Evolutionary conservation across 1,140 invertebrate genomes (phyloP).

Genomic region (Camponotus pennsylvanicus): DNA sequence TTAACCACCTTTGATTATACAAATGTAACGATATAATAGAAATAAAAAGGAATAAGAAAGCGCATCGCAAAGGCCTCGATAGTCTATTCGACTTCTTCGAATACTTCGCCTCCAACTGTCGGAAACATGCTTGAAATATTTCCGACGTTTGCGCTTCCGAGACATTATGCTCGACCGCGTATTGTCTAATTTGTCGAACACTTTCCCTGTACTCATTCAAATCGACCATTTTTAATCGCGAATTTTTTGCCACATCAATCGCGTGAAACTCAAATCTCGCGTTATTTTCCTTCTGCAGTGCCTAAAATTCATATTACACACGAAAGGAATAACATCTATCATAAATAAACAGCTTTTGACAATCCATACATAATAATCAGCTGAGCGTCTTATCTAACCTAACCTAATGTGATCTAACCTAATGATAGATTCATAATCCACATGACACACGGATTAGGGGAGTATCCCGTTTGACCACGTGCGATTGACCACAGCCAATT

Average conservation of each 20-base stretch:
- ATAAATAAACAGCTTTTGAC: too few relatives aligned
- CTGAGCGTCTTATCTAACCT: too few relatives aligned
- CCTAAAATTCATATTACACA: too few relatives aligned
- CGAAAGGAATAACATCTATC: too few relatives aligned
- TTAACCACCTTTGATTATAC: constrained; percentile 85
- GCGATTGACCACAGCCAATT: too few relatives aligned
- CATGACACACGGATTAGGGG: too few relatives aligned
- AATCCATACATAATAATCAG: too few relatives aligned
- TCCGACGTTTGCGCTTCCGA: constrained; percentile 85
- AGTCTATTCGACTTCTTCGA: constrained; percentile 55
- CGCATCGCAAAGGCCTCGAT: constrained; percentile 59
- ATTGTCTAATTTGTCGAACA: constrained; percentile 77
- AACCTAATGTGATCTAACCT: too few relatives aligned
- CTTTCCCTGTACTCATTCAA: constrained; percentile 75
- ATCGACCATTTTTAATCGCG: constrained; percentile 74
- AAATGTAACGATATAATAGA: constrained; percentile 73
- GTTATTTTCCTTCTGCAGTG: neutral
- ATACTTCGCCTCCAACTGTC: constrained; percentile 79
- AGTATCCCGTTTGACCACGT: too few relatives aligned
- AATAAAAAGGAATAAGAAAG: constrained; percentile 63
- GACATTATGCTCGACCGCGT: constrained; percentile 81
- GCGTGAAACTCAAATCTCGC: neutral
- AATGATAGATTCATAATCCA: too few relatives aligned
- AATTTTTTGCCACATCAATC: constrained; percentile 48
- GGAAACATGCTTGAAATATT: constrained; percentile 86